Base-by-base conservation (phyloP, 2,888 invertebrate genomes). In the Sussaba pulchella region DNA sequence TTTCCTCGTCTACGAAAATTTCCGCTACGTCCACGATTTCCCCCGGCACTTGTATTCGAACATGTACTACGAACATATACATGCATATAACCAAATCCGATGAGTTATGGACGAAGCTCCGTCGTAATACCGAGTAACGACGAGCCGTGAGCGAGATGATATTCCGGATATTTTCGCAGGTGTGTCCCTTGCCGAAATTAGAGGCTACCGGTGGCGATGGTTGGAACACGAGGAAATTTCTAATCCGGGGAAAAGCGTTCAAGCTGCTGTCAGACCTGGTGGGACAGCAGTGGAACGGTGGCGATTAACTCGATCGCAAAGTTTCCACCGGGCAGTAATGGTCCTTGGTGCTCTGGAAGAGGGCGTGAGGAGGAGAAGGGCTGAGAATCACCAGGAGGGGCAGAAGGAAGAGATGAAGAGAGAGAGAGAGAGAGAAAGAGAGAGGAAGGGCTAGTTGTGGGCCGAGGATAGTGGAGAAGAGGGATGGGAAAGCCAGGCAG, bases 281-380 rank as follows among this genome's bases (percentile, higher is more conserved):
- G 73, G 52, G 66, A 66, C 45, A 47, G 59, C 57, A 21, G 73
- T 57, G 74, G 45, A 59, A 67, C 67, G 73, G 43, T 59, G 63
- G 74, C 74, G 74, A 75, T 75, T 75, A 75, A 75, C 74, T 75
- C 74, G 74, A 75, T 75, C 74, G 74, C 74, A 75, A 75, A 75
- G 67, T 75, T 75, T 75, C 67, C 67, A 67, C 67, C 74, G 74
- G 74, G 59, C 74, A 67, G 74, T 75, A 75, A 75, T 67, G 74
- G 74, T 67, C 67, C 74, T 59, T 57, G 59, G 74, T 59, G 67
- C 74, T 39, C 26, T 39, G n/a, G 74, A 26, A 43, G 43, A 17
- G 21, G 24, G 50, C 1, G 12, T 0, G 64, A 39, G 0, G 14
- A 45, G 36, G 73, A 14, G 57, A 36, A 26, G 12, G 26, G 45